A percentile compares a stretch with the other conserved stretches of the same genome.
Conservation (phyloP, 2,797 vertebrate genomes). For the Urosaurus nigricauda region DNA sequence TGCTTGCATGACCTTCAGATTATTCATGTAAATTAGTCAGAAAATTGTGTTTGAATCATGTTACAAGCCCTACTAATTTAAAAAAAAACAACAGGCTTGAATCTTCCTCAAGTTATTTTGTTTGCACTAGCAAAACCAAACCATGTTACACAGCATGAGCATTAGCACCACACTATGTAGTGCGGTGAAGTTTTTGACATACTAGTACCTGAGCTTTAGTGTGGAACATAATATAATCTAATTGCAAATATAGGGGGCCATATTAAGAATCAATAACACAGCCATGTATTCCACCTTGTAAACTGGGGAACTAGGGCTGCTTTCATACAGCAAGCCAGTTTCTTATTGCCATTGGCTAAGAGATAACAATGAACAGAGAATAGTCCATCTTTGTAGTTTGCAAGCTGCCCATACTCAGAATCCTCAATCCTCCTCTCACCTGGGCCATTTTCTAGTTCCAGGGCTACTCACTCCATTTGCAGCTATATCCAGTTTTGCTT, state of each 20-base stretch:
- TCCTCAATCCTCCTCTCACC: neutral
- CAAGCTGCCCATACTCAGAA: neutral
- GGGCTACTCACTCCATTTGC: neutral
- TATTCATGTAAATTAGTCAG: slow-evolving; percentile 16
- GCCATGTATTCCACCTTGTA: neutral
- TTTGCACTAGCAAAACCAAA: neutral
- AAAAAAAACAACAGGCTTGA: neutral
- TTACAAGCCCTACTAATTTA: too few relatives aligned
- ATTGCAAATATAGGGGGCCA: neutral
- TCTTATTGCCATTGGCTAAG: slow-evolving; percentile 21
- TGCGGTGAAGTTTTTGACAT: neutral
- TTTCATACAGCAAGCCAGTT: neutral
- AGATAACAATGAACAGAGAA: neutral
- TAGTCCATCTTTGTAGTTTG: neutral
- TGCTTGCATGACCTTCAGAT: neutral
- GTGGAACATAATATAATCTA: too few relatives aligned
- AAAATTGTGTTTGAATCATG: neutral
- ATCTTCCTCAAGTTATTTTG: neutral
- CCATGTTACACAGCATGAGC: neutral
- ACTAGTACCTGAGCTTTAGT: neutral
- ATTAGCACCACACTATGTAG: neutral
- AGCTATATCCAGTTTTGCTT: neutral
- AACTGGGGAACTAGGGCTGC: neutral
- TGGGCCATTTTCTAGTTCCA: neutral
- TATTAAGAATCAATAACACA: neutral